These are phyloP conservation scores for Eolophus roseicapilla DNA, from an alignment of 2,113 vertebrate genomes.

Conservation along the genomic window DNA sequence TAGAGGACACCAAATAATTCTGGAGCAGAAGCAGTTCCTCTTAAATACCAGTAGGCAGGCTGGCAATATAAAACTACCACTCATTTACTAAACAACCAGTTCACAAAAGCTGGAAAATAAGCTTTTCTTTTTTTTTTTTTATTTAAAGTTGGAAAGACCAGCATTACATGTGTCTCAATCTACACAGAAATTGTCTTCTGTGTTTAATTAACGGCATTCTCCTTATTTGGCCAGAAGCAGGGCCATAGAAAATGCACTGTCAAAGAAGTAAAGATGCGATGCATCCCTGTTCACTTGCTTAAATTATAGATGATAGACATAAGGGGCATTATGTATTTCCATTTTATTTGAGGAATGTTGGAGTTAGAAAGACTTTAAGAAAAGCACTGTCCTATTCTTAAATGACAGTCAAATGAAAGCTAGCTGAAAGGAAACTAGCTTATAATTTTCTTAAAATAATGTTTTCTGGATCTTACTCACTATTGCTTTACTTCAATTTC, in stretches of 20 bases:
- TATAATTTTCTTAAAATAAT: background rate
- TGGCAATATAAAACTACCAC: background rate
- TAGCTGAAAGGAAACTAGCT: background rate
- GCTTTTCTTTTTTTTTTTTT: background rate
- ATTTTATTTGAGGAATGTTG: background rate
- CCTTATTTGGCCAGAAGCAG: background rate
- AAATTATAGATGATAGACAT: background rate
- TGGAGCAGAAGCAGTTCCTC: background rate
- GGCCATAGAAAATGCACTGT: background rate
- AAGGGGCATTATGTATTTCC: background rate
- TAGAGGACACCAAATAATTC: background rate
- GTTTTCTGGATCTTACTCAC: background rate
- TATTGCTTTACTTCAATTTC: background rate
- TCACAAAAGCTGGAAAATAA: background rate
- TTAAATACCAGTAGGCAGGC: background rate
- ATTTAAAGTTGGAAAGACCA: background rate
- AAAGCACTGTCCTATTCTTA: background rate
- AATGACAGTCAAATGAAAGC: background rate
- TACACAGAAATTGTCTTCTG: background rate
- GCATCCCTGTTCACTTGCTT: background rate
- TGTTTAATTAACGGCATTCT: background rate
- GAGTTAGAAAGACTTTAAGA: background rate
- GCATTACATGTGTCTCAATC: background rate
- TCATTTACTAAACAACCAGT: background rate
- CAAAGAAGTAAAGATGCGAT: background rate